These are phyloP conservation scores for Peromyscus polionotus DNA, from an alignment of 2,113 vertebrate species.

Conservation along the genomic window DNA sequence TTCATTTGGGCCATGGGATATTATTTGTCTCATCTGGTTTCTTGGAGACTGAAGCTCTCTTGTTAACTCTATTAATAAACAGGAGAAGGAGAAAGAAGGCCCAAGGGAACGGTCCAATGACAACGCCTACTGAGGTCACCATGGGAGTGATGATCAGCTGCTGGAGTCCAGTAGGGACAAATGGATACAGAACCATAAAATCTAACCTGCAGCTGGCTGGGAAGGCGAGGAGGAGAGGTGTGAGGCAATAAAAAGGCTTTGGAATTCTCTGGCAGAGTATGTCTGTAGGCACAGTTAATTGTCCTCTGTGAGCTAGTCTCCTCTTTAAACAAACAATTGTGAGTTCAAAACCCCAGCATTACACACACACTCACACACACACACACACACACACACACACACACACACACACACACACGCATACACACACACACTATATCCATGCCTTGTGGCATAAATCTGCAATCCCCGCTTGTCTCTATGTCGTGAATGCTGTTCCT, in stretches of 20 bases:
- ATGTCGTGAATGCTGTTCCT: not conserved
- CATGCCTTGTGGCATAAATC: too few species aligned
- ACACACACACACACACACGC: too few species aligned
- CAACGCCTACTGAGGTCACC: conserved; percentile 56
- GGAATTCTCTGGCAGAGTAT: not conserved
- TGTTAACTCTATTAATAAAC: conserved; percentile 65
- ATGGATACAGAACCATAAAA: not conserved
- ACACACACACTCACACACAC: not conserved
- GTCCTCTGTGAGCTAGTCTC: not conserved
- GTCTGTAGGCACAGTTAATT: not conserved
- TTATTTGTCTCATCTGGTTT: conserved; percentile 83
- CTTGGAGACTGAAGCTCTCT: conserved; percentile 76
- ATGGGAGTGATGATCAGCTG: not conserved
- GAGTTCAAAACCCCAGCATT: not conserved
- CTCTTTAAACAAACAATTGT: conserved; percentile 20
- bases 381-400: not conserved
- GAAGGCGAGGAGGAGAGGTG: not conserved
- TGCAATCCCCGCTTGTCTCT: not conserved
- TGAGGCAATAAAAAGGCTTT: not conserved
- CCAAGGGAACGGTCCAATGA: not conserved
- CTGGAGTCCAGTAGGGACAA: not conserved
- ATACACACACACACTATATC: too few species aligned
- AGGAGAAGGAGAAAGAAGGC: conserved; percentile 47
- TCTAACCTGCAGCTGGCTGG: not conserved
- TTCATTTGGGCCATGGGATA: conserved; percentile 69